Evolutionary conservation across 2,797 vertebrate species (phyloP).

Genomic region (Phaenicophaeus curvirostris): DNA sequence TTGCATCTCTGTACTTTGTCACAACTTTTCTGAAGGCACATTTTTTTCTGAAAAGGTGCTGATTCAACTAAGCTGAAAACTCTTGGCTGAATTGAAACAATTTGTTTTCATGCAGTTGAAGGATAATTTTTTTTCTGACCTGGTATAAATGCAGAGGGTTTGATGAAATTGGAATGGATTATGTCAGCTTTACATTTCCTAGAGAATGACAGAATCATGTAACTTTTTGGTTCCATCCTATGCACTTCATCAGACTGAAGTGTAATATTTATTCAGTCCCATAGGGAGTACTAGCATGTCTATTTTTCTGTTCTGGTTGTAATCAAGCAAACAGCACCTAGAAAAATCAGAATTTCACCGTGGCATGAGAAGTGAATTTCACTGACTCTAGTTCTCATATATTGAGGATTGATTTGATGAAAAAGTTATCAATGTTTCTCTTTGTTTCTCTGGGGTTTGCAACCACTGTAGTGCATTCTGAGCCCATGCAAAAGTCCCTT

Average conservation of each 20-base stretch:
- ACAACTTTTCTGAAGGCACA: not conserved
- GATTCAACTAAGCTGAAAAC: not conserved
- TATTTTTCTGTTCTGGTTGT: not conserved
- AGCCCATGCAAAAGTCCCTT: rapidly evolving
- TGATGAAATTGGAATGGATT: not conserved
- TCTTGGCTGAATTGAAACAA: not conserved
- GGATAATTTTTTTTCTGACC: not conserved
- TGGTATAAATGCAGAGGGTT: not conserved
- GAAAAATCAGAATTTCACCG: not conserved
- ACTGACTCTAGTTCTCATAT: not conserved
- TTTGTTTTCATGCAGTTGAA: not conserved
- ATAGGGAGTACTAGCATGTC: not conserved
- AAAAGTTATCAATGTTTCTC: not conserved
- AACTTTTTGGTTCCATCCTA: not conserved
- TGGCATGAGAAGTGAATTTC: not conserved
- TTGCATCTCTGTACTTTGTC: not conserved
- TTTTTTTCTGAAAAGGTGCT: not conserved
- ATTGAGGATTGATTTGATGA: not conserved
- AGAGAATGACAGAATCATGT: not conserved
- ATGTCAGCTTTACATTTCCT: not conserved
- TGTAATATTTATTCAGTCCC: not conserved
- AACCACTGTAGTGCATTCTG: rapidly evolving
- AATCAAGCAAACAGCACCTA: not conserved
- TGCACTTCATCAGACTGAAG: not conserved
- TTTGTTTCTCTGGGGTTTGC: not conserved